These are phyloP conservation scores for Oreotrochilus melanogaster DNA, from an alignment of 2,113 vertebrate species.

Conservation along the genomic window DNA sequence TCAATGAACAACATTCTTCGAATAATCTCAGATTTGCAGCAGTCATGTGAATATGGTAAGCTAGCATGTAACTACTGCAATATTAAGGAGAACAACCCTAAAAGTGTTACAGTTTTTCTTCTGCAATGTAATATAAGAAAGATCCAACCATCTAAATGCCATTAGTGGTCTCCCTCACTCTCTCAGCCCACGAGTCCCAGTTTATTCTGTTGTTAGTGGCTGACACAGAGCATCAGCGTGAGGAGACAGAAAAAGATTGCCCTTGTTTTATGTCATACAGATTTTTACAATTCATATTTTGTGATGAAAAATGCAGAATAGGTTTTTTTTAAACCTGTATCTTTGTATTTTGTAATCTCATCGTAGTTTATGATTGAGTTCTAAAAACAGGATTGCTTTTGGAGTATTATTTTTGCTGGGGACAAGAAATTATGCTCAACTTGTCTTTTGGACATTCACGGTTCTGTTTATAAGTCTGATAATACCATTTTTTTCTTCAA, in stretches of 20 bases:
- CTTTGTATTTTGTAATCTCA: neutral
- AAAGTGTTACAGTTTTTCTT: neutral
- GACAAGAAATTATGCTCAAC: neutral
- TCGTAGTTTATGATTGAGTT: neutral
- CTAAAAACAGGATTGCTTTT: neutral
- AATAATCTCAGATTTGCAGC: constrained; percentile 97
- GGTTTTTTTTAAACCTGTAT: neutral
- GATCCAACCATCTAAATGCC: neutral
- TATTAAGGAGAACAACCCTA: neutral
- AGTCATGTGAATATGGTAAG: constrained; percentile 96
- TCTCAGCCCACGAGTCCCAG: neutral
- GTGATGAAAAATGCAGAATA: neutral
- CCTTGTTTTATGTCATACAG: neutral
- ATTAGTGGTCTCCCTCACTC: neutral
- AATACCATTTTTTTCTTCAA: neutral
- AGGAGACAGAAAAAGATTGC: neutral
- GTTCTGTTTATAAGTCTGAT: neutral
- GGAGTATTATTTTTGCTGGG: neutral
- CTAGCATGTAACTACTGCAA: neutral
- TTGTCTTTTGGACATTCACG: neutral
- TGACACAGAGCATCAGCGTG: neutral
- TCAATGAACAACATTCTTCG: constrained; percentile 98
- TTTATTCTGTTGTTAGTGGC: neutral
- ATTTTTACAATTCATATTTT: neutral
- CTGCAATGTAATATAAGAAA: neutral